Conservation (phyloP, 2,797 vertebrate genomes). For the Trematomus bernacchii region DNA sequence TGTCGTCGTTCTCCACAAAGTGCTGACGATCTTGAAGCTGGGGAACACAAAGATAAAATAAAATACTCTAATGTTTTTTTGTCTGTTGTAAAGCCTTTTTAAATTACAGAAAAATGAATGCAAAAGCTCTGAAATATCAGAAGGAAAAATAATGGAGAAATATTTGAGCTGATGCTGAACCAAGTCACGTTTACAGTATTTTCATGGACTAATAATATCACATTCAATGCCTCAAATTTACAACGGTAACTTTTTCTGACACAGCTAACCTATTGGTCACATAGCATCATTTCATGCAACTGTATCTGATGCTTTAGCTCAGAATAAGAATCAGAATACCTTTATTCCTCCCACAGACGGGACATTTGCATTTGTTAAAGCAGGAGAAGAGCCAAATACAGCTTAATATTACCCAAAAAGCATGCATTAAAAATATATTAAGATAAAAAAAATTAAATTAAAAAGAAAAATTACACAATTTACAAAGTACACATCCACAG, state of each 20-base stretch:
- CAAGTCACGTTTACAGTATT: neutral
- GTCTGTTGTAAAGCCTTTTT: neutral
- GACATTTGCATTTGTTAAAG: too few species aligned
- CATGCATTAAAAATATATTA: too few species aligned
- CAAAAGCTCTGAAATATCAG: neutral
- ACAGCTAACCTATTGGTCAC: too few species aligned
- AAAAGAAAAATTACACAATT: too few species aligned
- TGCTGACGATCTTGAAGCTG: conserved; percentile 98
- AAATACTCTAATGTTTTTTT: neutral
- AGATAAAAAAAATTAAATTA: too few species aligned
- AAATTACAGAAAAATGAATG: neutral
- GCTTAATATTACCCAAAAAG: too few species aligned
- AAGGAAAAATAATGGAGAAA: neutral
- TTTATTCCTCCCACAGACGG: too few species aligned
- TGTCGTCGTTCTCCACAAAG: conserved; percentile 98
- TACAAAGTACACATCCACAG: neutral
- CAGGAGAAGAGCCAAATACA: too few species aligned
- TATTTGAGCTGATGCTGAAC: neutral
- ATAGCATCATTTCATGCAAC: neutral
- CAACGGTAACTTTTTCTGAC: neutral
- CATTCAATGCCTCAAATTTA: neutral
- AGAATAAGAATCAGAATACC: too few species aligned
- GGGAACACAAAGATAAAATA: neutral
- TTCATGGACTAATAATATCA: neutral
- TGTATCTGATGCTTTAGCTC: neutral